These are phyloP conservation scores for Polylopha cassiicola DNA, from an alignment of 2,888 invertebrate genomes.

Conservation along the genomic window DNA sequence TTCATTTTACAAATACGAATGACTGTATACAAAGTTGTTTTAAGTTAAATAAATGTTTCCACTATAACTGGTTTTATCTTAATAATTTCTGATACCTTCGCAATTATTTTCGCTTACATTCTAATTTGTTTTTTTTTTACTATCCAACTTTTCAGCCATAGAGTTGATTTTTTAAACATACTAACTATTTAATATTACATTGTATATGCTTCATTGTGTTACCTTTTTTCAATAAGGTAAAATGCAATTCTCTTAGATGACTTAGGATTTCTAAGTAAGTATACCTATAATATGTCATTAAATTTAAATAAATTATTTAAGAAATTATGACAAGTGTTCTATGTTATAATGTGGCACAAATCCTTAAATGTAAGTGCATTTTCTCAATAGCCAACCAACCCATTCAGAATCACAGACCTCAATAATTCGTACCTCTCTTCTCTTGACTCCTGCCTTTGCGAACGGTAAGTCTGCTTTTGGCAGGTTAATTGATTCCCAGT, in stretches of 20 bases:
- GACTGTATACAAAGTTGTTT: conserved; percentile 57
- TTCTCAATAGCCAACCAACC: conserved; percentile 2
- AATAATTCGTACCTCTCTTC: conserved; percentile 1
- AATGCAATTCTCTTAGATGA: no score
- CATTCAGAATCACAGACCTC: conserved; percentile 8
- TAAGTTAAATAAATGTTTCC: conserved; percentile 61
- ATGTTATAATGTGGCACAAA: neutral
- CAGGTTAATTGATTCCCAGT: conserved; percentile 53
- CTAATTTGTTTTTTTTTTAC: neutral
- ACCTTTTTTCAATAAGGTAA: no score
- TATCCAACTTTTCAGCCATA: conserved; percentile 1
- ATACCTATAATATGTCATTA: no score
- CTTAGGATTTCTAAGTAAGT: no score
- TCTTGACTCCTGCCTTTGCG: conserved; percentile 28
- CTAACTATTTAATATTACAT: no score
- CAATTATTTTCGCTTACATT: neutral
- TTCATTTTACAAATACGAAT: conserved; percentile 31
- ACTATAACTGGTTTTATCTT: conserved; percentile 42
- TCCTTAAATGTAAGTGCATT: neutral
- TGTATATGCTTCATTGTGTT: no score
- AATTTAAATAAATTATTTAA: no score
- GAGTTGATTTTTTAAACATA: no score
- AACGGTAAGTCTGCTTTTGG: conserved; percentile 36
- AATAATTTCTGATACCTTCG: no score
- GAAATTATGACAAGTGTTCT: neutral